phyloP scores from a whole-genome alignment of 2,888 invertebrate species.

The Microctonus brassicae region DNA sequence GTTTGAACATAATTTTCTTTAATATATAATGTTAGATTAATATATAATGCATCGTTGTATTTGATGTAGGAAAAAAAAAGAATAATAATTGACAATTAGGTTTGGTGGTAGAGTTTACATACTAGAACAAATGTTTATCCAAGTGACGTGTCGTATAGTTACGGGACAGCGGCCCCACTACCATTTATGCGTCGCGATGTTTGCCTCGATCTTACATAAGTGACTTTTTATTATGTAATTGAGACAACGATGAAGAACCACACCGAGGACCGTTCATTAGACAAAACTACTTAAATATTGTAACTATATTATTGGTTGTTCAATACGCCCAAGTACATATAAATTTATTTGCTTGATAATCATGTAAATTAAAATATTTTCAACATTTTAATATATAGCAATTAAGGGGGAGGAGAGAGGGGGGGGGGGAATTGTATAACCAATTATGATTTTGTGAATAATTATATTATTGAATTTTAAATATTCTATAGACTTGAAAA shows the following conservation, averaged over 20 bases:
- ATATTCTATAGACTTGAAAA: background rate
- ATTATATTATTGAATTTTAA: background rate
- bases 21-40: too few relatives aligned
- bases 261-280: conserved; percentile 24
- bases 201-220: conserved; percentile 64
- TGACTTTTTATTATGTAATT: conserved; percentile 68
- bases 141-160: conserved; percentile 44
- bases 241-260: conserved; percentile 46
- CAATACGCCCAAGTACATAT: conserved; percentile 5
- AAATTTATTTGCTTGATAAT: background rate
- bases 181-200: conserved; percentile 60
- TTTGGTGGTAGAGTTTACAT: conserved; percentile 15
- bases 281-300: conserved; percentile 14
- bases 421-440: too few relatives aligned
- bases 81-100: background rate
- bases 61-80: background rate
- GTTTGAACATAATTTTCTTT: background rate
- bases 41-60: background rate
- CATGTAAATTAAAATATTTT: background rate
- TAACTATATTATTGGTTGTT: background rate
- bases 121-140: conserved; percentile 44
- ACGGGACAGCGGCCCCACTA: conserved; percentile 45
- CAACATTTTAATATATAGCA: background rate
- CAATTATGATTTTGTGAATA: background rate
- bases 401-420: background rate